Evolutionary conservation across 2,888 invertebrate species (phyloP), one percentile per base, ranked within the genome.

Genomic region (Drosophila picticornis): DNA sequence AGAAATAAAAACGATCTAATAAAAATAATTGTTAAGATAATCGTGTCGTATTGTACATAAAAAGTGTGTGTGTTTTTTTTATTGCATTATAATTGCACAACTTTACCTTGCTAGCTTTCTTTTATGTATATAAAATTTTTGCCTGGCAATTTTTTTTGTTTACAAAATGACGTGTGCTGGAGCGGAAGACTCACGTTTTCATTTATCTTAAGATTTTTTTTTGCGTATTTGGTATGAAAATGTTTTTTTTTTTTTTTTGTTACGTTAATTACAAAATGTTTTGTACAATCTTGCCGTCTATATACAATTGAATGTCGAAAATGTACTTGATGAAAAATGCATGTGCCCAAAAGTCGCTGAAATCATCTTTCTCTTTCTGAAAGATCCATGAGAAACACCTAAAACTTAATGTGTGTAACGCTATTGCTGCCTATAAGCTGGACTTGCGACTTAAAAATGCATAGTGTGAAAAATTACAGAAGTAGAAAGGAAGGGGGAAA

Each of bases 181-280:
- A 85, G 72, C 80, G 84, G 84, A 84, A 84, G 84, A 84, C 84
- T 85, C 88, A 40, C 77, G 75, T 78, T 80, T 56, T 51, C 25
- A 31, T 50, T 59, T 58, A 16, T 52, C 22, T 51, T 40, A 59
- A 51, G 32, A 40, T 40, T 52, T 53, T 61, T 61, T 57, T 66
- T 70, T 72, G 57, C 51, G 25, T 55, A 67, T 80, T 64, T 72
- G 48, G 72, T 84, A 75, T 82, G 73, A 84, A 82, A 84, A 71
- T 80, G 68, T 65, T 63, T 62, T 7, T 22, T 5, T 22, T 38
- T 40, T 40, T n/a, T 46, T 25, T 46, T 46, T 22, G 22, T 64
- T 65, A 61, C 56, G 70, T 75, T 75, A 61, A 66, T 79, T 75
- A 77, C 70, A 77, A 77, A 73, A 69, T 67, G 57, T 63, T 72